These are phyloP conservation scores for Mesaphorura yosii DNA, from an alignment of 1,140 invertebrate species.

Conservation along the genomic window DNA sequence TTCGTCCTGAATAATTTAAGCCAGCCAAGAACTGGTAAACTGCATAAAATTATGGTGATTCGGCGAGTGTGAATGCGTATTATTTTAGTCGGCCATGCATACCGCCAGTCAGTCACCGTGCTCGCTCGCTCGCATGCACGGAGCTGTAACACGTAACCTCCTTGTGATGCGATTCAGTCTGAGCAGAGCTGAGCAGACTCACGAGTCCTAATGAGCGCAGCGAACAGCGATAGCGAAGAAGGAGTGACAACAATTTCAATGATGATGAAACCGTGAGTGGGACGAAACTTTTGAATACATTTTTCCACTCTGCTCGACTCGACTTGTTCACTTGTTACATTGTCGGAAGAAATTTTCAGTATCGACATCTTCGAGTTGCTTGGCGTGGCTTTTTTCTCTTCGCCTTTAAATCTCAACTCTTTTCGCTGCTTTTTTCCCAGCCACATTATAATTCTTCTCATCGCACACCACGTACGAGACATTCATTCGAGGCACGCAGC, in stretches of 20 bases:
- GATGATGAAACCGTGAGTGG: not conserved
- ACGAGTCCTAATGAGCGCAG: not conserved
- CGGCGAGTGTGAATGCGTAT: too few species aligned
- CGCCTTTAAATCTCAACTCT: not conserved
- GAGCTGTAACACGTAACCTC: too few species aligned
- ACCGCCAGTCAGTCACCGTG: too few species aligned
- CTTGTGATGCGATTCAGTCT: not conserved
- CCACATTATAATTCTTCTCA: not conserved
- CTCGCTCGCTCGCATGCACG: too few species aligned
- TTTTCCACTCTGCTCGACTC: too few species aligned
- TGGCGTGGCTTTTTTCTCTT: not conserved
- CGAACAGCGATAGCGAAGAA: not conserved
- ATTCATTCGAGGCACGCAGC: constrained; percentile 25
- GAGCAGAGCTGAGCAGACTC: not conserved
- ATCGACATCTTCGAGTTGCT: too few species aligned
- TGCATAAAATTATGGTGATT: too few species aligned
- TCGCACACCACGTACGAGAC: constrained; percentile 3
- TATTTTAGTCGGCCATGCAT: too few species aligned
- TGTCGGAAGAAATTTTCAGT: too few species aligned
- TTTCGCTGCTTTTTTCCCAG: not conserved
- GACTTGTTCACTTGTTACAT: too few species aligned
- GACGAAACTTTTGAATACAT: not conserved
- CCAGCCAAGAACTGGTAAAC: too few species aligned
- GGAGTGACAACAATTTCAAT: not conserved
- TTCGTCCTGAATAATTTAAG: too few species aligned